Percentiles rank a stretch among this genome's conserved stretches.
Evolutionary conservation across 2,888 invertebrate species (phyloP).

Genomic region (Luffia ferchaultella): DNA sequence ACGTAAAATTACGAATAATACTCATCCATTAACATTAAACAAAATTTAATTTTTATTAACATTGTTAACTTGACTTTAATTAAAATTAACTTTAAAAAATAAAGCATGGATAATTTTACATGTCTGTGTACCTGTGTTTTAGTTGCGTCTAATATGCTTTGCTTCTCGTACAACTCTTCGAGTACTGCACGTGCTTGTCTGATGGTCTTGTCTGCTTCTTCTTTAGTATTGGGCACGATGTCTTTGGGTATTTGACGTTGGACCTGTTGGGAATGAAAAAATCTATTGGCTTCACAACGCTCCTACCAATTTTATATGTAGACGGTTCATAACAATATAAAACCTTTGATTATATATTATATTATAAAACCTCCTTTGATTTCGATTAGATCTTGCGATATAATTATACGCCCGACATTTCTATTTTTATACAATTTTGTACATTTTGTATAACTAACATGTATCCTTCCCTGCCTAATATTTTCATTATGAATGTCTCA

Average conservation of each 20-base stretch:
- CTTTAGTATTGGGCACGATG: constrained; percentile 78
- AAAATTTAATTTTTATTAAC: neutral
- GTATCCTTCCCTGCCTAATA: too few relatives aligned
- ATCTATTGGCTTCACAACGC: too few relatives aligned
- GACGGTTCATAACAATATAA: too few relatives aligned
- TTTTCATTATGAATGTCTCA: too few relatives aligned
- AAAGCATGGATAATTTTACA: neutral
- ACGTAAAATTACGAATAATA: neutral
- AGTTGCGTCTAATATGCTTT: constrained; percentile 88
- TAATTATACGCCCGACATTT: too few relatives aligned
- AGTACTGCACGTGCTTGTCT: constrained; percentile 82
- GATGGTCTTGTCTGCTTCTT: constrained; percentile 90
- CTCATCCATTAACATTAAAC: neutral
- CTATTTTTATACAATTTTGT: too few relatives aligned
- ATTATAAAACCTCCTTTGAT: too few relatives aligned
- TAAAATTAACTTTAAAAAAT: neutral
- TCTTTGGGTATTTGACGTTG: constrained; percentile 89
- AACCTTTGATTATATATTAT: too few relatives aligned
- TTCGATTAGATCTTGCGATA: too few relatives aligned
- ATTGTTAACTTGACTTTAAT: neutral
- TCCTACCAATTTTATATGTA: too few relatives aligned
- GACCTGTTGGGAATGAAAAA: constrained; percentile 54
- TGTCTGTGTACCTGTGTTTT: constrained; percentile 70
- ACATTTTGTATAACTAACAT: too few relatives aligned
- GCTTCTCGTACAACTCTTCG: constrained; percentile 94